Base-by-base conservation (phyloP, 2,888 invertebrate genomes). In the Pediacus dermestoides region DNA sequence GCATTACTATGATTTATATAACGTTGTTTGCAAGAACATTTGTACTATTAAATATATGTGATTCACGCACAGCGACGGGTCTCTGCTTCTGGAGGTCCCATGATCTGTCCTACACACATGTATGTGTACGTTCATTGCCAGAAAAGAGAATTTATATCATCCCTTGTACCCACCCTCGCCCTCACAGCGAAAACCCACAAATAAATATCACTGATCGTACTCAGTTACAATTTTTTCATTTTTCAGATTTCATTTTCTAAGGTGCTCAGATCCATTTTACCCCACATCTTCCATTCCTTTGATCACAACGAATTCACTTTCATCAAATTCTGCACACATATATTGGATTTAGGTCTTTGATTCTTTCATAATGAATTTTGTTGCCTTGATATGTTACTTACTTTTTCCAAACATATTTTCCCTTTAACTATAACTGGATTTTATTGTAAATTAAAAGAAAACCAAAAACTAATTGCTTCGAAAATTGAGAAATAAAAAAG, bases 1-100 rank as follows among this genome's bases (percentile, higher is more conserved):
- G 55, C 53, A 56, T 57, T 57, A 55, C 51, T 42, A 48, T 56
- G 56, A 58, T 58, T 56, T 58, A 55, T 56, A 40, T 37, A 42
- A 44, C 44, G 51, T 56, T 58, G 55, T 58, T 58, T 55, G 57
- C 52, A 55, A 53, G 53, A 48, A 49, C 55, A 56, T 58, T 56
- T 58, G 53, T 56, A 56, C 49, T 56, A 53, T 52, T 52, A 55
- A 55, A 56, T 58, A 52, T 54, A 57, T 54, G 55, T 22, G 31
- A 28, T 28, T 28, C 28, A 13, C 28, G 21, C 21, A 18, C 6
- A 7, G 21, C 21, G 21, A 18, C 21, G 21, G 6, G 21, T 6
- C 6, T 18, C n/a, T 6, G 21, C 6, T 18, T n/a, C 21, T 18
- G 21, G 6, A n/a, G n/a, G n/a, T 18, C 21, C 21, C n/a, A n/a